A percentile compares a stretch with the other conserved stretches of the same genome.
These are phyloP conservation scores for Aurelia aurita DNA, from an alignment of 30 jellyfish, hydroid and myxozoan species.

Conservation along the genomic window DNA sequence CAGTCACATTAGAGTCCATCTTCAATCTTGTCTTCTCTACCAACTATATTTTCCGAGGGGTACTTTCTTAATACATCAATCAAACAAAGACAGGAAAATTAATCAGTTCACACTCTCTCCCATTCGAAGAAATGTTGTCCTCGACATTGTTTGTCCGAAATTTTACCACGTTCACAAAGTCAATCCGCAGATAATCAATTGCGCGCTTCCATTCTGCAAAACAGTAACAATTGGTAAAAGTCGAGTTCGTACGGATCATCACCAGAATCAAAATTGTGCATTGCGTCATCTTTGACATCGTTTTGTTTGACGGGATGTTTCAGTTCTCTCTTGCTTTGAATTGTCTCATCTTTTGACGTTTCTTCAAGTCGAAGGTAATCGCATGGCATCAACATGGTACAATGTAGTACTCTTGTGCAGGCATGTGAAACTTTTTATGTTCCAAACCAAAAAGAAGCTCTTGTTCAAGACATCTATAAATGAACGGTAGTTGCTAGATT, in stretches of 20 bases:
- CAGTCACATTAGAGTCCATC: no score
- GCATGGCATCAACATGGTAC: constrained; percentile 29
- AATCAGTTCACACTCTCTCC: no score
- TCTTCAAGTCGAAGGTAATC: not conserved
- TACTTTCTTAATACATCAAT: no score
- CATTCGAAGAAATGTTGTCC: constrained; percentile 14
- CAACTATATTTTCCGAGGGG: no score
- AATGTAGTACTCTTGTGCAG: not conserved
- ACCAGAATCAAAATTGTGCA: no score
- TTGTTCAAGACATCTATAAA: no score
- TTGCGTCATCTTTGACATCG: not conserved
- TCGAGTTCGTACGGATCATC: not conserved
- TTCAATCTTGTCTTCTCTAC: no score
- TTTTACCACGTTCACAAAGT: not conserved
- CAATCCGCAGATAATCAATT: not conserved
- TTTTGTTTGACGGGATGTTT: no score
- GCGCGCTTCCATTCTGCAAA: constrained; percentile 5
- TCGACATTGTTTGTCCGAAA: not conserved
- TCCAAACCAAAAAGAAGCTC: no score
- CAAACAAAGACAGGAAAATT: no score
- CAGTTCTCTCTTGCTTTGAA: not conserved
- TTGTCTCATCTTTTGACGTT: not conserved
- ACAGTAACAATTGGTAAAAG: not conserved
- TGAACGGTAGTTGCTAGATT: no score
- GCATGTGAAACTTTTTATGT: no score